Evolutionary conservation across 2,888 invertebrate species (phyloP), one percentile per base, ranked within the genome.

Genomic region (Protodeltote pygarga): DNA sequence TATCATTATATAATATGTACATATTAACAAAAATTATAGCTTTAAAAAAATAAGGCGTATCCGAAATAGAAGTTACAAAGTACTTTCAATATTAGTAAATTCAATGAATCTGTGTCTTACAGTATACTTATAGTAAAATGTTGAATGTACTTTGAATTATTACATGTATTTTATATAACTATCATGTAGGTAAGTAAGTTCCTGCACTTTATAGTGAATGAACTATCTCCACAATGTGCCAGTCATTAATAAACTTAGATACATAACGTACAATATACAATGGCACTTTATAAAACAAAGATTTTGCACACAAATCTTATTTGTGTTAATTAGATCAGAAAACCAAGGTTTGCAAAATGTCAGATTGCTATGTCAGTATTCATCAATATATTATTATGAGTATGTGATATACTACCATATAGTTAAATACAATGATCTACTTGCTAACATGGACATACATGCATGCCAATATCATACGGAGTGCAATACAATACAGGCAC

Each of bases 181-280:
- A 2, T 13, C 9, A n/a, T 14, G 23, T 37, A 20, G 16, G 14
- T 17, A 25, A 23, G 31, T 19, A 31, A 29, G 17, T 27, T 34
- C 23, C 46, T 34, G 34, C 34, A 46, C 44, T 34, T 13, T 16
- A 42, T 46, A 52, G 21, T 31, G 38, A 47, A 34, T 52, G 48
- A 59, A 67, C 65, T 54, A 62, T 53, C 61, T 41, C 48, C 46
- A n/a, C 47, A 47, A 13, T 49, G 60, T 32, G 51, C 59, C 57
- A 71, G 74, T 79, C 79, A 79, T 79, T 78, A 73, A 69, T 63
- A 48, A 66, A 45, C 51, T 58, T 53, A 63, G 37, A 53, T 55
- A 64, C 39, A 38, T 68, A 67, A 62, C 42, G 51, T 71, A 73
- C 60, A 64, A 48, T 61, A 59, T 54, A 59, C 46, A 70, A 70